Evolutionary conservation across 1,140 invertebrate genomes (phyloP).

Genomic region (Heliothis virescens): DNA sequence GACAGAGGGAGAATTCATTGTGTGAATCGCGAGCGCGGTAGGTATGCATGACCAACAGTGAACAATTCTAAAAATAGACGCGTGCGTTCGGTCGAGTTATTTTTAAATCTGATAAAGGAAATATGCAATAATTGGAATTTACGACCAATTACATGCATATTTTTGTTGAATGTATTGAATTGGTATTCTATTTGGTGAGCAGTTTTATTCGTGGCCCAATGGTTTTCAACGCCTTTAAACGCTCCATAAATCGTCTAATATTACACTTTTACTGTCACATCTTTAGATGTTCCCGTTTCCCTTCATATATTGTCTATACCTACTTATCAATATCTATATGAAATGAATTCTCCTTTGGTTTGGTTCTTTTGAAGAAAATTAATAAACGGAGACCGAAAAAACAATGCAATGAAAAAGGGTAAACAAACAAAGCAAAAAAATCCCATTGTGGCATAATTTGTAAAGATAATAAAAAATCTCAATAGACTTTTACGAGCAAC

Average conservation of each 20-base stretch:
- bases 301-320: conserved; percentile 34
- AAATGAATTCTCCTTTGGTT: not conserved
- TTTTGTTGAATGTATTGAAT: conserved; percentile 55
- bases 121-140: conserved; percentile 48
- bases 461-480: conserved; percentile 38
- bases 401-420: conserved; percentile 15
- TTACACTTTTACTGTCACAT: conserved; percentile 65
- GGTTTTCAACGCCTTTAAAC: conserved; percentile 65
- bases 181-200: conserved; percentile 55
- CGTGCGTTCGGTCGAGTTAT: conserved; percentile 12
- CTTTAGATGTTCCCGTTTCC: conserved; percentile 56
- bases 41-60: conserved; percentile 31
- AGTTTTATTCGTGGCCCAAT: conserved; percentile 61
- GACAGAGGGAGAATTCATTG: conserved; percentile 59
- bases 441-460: conserved; percentile 18
- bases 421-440: conserved; percentile 17
- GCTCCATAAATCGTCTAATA: conserved; percentile 69
- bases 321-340: conserved; percentile 15
- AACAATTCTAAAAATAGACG: conserved; percentile 42
- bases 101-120: conserved; percentile 40
- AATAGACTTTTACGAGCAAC: conserved; percentile 30
- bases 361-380: conserved; percentile 14
- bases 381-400: conserved; percentile 18
- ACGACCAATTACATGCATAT: conserved; percentile 41
- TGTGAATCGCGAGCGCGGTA: conserved; percentile 46